Percentiles rank a stretch among this genome's conserved stretches.
Evolutionary conservation across 2,797 vertebrate species (phyloP).

Genomic region (Amphiprion clarkii): DNA sequence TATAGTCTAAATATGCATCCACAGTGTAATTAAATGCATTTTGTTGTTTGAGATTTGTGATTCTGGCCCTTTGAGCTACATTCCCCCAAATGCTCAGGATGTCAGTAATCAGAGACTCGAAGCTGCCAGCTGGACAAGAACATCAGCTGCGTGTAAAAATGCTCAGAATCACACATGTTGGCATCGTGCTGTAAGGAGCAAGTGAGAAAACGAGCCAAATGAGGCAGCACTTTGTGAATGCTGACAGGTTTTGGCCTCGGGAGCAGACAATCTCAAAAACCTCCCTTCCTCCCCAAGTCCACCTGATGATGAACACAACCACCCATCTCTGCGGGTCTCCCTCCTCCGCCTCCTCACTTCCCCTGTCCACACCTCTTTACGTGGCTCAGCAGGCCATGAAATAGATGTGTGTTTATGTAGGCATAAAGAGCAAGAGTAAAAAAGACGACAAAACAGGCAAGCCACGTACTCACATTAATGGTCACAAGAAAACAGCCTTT

Average conservation of each 20-base stretch:
- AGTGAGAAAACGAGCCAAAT: constrained; percentile 11
- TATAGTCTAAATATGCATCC: constrained; percentile 2
- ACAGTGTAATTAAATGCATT: background rate
- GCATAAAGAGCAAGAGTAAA: constrained; percentile 14
- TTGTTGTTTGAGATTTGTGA: constrained; percentile 1
- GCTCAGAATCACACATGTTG: constrained; percentile 18
- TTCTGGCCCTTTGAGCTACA: constrained; percentile 25
- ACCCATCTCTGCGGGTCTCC: constrained; percentile 38
- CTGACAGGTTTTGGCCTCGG: constrained; percentile 51
- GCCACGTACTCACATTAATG: background rate
- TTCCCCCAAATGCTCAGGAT: constrained; percentile 15
- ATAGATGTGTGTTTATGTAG: constrained; percentile 46
- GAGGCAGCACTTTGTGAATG: constrained; percentile 37
- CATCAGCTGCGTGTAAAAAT: constrained; percentile 20
- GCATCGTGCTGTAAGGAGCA: constrained; percentile 1
- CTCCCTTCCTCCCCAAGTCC: constrained; percentile 31
- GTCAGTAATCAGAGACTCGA: constrained; percentile 1
- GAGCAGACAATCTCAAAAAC: constrained; percentile 28
- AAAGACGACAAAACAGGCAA: background rate
- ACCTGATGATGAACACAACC: constrained; percentile 50
- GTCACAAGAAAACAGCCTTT: background rate
- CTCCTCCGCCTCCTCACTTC: constrained; percentile 36
- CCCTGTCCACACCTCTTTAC: constrained; percentile 67
- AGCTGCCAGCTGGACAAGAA: constrained; percentile 41
- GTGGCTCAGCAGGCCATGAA: constrained; percentile 47